Evolutionary conservation across 2,113 vertebrate genomes (phyloP).

Genomic region (Mixornis gularis): DNA sequence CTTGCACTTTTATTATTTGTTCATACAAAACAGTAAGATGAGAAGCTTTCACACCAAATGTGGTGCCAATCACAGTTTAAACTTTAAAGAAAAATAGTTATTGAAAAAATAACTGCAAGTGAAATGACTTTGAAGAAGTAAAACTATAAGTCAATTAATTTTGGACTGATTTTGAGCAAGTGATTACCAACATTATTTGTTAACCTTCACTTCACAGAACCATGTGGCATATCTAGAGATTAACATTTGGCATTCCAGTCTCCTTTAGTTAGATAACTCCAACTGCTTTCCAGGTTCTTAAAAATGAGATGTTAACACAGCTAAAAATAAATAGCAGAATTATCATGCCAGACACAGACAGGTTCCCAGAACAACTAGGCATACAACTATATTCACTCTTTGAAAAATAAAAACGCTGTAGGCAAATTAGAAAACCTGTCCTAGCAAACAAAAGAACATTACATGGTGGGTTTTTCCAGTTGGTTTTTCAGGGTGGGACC

Average conservation of each 20-base stretch:
- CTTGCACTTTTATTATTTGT: background rate
- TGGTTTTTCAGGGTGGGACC: background rate
- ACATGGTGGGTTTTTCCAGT: background rate
- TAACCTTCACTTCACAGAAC: background rate
- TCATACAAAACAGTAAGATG: background rate
- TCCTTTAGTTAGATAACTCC: background rate
- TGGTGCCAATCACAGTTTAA: background rate
- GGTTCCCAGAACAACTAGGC: background rate
- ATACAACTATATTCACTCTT: background rate
- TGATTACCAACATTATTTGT: background rate
- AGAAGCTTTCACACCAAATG: background rate
- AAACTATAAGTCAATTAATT: background rate
- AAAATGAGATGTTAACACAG: background rate
- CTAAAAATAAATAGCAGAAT: conserved; percentile 12
- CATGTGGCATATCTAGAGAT: background rate
- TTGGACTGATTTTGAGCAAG: background rate
- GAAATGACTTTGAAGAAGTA: background rate
- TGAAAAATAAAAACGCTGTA: background rate
- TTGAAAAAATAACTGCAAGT: background rate
- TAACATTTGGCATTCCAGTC: background rate
- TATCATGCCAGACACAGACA: background rate
- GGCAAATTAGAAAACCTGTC: background rate
- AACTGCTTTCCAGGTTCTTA: background rate
- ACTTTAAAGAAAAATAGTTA: background rate
- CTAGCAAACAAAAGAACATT: background rate